These are phyloP conservation scores for Lasioglossum marginatum DNA, from an alignment of 2,888 invertebrate genomes.

Conservation along the genomic window DNA sequence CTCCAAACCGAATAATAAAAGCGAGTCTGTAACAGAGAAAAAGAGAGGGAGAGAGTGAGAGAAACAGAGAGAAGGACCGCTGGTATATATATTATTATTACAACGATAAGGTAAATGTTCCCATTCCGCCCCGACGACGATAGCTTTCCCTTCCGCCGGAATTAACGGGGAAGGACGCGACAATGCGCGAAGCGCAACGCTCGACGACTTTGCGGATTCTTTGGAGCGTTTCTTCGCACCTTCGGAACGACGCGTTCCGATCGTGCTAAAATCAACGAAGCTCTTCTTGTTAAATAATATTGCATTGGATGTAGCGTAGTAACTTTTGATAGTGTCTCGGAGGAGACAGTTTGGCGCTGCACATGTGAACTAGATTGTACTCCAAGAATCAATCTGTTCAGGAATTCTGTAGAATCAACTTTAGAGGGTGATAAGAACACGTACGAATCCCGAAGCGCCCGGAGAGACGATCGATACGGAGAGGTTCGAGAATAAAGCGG, in stretches of 20 bases:
- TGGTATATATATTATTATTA: not conserved
- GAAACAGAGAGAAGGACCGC: not conserved
- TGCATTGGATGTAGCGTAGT: too few relatives aligned
- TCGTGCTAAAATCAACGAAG: not conserved
- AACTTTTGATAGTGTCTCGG: too few relatives aligned
- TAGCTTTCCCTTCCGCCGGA: not conserved
- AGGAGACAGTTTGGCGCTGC: too few relatives aligned
- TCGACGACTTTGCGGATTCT: not conserved
- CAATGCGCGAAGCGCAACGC: not conserved
- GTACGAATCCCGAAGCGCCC: not conserved
- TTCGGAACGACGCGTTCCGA: not conserved
- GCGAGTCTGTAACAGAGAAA: slow-evolving; percentile 27
- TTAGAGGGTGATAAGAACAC: too few relatives aligned
- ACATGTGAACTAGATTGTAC: too few relatives aligned
- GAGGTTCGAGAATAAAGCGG: not conserved
- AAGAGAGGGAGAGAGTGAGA: not conserved
- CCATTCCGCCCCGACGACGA: not conserved
- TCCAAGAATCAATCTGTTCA: not conserved
- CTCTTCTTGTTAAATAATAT: too few relatives aligned
- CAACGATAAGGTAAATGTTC: not conserved
- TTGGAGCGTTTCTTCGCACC: not conserved
- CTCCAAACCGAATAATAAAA: slow-evolving; percentile 61
- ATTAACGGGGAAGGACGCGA: not conserved
- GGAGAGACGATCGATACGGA: not conserved
- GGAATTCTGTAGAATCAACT: too few relatives aligned